Evolutionary conservation across 2,797 vertebrate species (phyloP).

Genomic region (Garrulus glandarius): DNA sequence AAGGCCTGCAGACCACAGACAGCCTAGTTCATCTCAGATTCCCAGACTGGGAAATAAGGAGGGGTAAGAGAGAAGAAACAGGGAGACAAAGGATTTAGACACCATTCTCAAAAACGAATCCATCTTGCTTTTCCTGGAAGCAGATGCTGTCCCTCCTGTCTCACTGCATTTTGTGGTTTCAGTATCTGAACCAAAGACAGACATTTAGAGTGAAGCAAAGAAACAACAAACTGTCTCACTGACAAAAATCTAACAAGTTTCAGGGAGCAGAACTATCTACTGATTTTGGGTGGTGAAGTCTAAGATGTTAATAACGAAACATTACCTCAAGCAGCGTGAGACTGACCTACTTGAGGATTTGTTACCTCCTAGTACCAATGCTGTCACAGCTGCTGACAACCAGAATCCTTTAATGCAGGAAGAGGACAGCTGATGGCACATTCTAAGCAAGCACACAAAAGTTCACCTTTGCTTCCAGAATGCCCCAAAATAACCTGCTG

Average conservation of each 20-base stretch:
- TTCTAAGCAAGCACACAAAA: not conserved
- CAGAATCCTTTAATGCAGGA: not conserved
- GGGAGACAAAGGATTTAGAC: not conserved
- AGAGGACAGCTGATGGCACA: not conserved
- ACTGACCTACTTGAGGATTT: not conserved
- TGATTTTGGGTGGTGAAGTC: not conserved
- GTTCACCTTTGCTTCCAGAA: not conserved
- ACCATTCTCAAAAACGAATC: not conserved
- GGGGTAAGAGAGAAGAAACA: rapidly evolving
- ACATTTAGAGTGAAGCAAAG: not conserved
- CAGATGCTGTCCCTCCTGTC: not conserved
- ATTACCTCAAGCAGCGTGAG: not conserved
- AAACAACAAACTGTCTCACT: not conserved
- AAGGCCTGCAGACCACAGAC: not conserved
- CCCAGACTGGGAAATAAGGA: not conserved
- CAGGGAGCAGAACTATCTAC: not conserved
- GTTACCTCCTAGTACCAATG: not conserved
- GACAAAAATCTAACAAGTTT: not conserved
- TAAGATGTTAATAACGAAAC: not conserved
- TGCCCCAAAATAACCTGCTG: not conserved
- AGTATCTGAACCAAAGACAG: not conserved
- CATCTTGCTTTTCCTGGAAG: not conserved
- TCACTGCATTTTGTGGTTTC: not conserved
- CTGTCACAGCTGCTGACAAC: not conserved
- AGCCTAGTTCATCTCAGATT: not conserved